These are phyloP conservation scores for Epicampocera succincta DNA, from an alignment of 2,888 invertebrate species.

Conservation along the genomic window DNA sequence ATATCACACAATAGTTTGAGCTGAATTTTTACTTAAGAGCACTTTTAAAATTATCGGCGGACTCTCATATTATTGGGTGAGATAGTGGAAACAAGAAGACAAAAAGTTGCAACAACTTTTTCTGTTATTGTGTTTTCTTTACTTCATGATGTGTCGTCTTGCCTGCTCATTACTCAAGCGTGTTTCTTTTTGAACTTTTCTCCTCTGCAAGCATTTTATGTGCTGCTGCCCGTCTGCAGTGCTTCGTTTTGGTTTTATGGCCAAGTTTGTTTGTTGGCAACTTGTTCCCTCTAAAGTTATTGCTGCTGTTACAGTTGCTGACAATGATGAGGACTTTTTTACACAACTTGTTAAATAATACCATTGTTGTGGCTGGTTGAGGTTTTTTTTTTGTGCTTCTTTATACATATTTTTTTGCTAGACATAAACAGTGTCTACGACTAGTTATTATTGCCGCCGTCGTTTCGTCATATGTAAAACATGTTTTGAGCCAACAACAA, in stretches of 20 bases:
- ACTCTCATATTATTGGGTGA: no score
- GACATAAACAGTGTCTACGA: conserved; percentile 48
- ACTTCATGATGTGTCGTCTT: conserved; percentile 21
- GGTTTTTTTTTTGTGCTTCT: no score
- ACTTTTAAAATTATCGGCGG: no score
- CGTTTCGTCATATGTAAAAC: conserved; percentile 52
- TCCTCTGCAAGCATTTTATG: conserved; percentile 11
- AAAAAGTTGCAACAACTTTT: background rate
- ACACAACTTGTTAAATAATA: conserved; percentile 47
- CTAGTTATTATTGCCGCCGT: conserved; percentile 12
- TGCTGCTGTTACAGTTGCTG: conserved; percentile 17
- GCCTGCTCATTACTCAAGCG: conserved; percentile 47
- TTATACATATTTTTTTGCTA: conserved; percentile 15
- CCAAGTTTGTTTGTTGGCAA: conserved; percentile 16
- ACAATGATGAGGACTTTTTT: conserved; percentile 4
- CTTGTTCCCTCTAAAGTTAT: background rate
- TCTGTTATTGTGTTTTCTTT: conserved; percentile 9
- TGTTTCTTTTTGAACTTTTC: conserved; percentile 20
- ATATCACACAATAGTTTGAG: no score
- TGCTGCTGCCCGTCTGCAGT: background rate
- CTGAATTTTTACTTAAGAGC: no score
- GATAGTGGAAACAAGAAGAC: no score
- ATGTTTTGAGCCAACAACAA: conserved; percentile 45
- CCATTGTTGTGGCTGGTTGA: conserved; percentile 46
- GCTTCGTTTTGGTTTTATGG: background rate